Evolutionary conservation across 2,888 invertebrate species (phyloP), one percentile per base, ranked within the genome.

Genomic region (Eilema caniola): DNA sequence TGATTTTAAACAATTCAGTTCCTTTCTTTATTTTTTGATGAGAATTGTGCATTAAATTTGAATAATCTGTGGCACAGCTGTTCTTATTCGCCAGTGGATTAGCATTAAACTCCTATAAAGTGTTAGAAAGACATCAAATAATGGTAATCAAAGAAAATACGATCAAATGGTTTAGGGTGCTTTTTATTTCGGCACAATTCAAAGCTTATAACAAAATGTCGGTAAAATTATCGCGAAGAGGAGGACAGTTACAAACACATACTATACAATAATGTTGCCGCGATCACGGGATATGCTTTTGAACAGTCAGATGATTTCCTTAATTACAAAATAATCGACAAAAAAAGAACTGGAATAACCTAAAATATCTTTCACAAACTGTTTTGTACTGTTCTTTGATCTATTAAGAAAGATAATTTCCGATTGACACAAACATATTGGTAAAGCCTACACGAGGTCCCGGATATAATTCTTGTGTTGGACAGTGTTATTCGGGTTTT

Each of bases 91-190:
- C 53, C 53, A 53, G 53, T 53, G 53, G n/a, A 53, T 25, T 25
- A 24, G 25, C 24, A 25, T 25, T 25, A 25, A 59, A 59, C 25
- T 25, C 25, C 59, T n/a, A 1, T n/a, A 53, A 53, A 53, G n/a
- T n/a, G n/a, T 53, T 53, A 53, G 53, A n/a, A 53, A 53, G n/a
- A 53, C n/a, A 53, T 53, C n/a, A n/a, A 53, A 53, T 53, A 53
- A 53, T 53, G 53, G 53, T 53, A n/a, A 53, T 53, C 53, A 53
- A n/a, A n/a, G n/a, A 53, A 53, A 53, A 53, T 53, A n/a, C n/a
- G n/a, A 53, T 53, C 53, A n/a, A 53, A 53, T n/a, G 1, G 53
- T n/a, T 47, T 37, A 37, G 20, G 20, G 20, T 47, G 7, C 2
- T n/a, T 53, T n/a, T 53, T 47, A 47, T 47, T 20, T 20, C 12